Evolutionary conservation across 2,113 vertebrate genomes (phyloP).

Genomic region (Syngnathus scovelli): DNA sequence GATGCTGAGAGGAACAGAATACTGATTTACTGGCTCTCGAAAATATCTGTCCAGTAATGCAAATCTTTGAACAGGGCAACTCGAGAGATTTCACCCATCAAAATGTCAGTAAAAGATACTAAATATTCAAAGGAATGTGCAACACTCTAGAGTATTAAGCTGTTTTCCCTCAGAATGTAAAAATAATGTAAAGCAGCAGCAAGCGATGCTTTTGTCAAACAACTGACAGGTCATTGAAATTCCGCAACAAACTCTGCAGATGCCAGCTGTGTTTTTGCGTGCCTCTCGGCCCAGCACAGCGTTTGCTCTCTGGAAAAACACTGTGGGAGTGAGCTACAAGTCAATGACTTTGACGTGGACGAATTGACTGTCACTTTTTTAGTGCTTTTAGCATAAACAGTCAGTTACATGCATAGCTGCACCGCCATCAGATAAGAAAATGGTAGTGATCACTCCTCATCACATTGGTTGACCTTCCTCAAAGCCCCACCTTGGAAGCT

Average conservation of each 20-base stretch:
- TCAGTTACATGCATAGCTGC: slow-evolving; percentile 24
- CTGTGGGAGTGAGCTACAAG: slow-evolving; percentile 26
- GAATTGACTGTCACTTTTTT: slow-evolving; percentile 36
- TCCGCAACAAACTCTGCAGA: slow-evolving; percentile 41
- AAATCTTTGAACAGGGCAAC: slow-evolving; percentile 44
- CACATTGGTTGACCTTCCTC: slow-evolving; percentile 15
- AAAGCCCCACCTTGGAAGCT: background rate
- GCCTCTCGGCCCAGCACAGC: slow-evolving; percentile 30
- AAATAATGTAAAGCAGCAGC: slow-evolving; percentile 61
- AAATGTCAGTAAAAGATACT: slow-evolving; percentile 56
- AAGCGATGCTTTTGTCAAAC: slow-evolving; percentile 49
- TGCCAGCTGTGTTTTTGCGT: slow-evolving; percentile 28
- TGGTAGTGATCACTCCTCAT: slow-evolving; percentile 31
- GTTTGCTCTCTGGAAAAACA: slow-evolving; percentile 19
- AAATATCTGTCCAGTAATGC: slow-evolving; percentile 57
- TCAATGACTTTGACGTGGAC: slow-evolving; percentile 49
- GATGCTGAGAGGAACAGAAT: slow-evolving; percentile 43
- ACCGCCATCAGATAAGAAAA: slow-evolving; percentile 39
- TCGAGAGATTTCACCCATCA: slow-evolving; percentile 61
- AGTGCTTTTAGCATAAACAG: slow-evolving; percentile 42
- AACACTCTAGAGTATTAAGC: slow-evolving; percentile 59
- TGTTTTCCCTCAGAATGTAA: slow-evolving; percentile 58
- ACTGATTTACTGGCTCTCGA: slow-evolving; percentile 38
- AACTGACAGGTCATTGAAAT: slow-evolving; percentile 61
- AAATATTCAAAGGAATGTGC: slow-evolving; percentile 57